Evolutionary conservation across 2,888 invertebrate species (phyloP).

Genomic region (Hololepta plana): DNA sequence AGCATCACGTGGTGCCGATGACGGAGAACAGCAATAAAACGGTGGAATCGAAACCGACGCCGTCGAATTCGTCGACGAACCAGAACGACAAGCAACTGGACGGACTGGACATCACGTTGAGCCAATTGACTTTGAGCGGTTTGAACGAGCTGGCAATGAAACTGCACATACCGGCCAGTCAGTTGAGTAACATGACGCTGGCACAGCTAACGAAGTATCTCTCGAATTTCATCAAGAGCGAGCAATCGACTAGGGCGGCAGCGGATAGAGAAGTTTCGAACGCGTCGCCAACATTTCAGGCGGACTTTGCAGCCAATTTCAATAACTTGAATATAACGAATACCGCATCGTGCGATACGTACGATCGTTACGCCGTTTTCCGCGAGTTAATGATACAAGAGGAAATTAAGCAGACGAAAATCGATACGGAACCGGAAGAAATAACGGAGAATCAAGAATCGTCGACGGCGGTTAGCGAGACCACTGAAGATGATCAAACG

Average conservation of each 20-base stretch:
- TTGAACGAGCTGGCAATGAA: slow-evolving; percentile 62
- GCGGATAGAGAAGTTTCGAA: slow-evolving; percentile 16
- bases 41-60: slow-evolving; percentile 15
- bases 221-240: slow-evolving; percentile 35
- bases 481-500: slow-evolving; percentile 11
- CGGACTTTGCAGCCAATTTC: slow-evolving; percentile 38
- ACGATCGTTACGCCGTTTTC: slow-evolving; percentile 77
- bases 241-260: slow-evolving; percentile 19
- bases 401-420: slow-evolving; percentile 40
- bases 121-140: slow-evolving; percentile 64
- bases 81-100: slow-evolving; percentile 22
- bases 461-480: slow-evolving; percentile 7
- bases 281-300: slow-evolving; percentile 11
- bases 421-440: slow-evolving; percentile 22
- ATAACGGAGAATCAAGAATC: slow-evolving; percentile 13
- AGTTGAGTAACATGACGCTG: slow-evolving; percentile 69
- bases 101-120: slow-evolving; percentile 59
- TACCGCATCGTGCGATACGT: slow-evolving; percentile 19
- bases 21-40: slow-evolving; percentile 7
- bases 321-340: slow-evolving; percentile 31
- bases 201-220: slow-evolving; percentile 72
- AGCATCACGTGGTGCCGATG: slow-evolving; percentile 2
- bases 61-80: slow-evolving; percentile 12
- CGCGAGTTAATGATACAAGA: slow-evolving; percentile 66
- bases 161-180: slow-evolving; percentile 56